phyloP scores from a whole-genome alignment of 1,140 invertebrate species.

The Portunus trituberculatus region DNA sequence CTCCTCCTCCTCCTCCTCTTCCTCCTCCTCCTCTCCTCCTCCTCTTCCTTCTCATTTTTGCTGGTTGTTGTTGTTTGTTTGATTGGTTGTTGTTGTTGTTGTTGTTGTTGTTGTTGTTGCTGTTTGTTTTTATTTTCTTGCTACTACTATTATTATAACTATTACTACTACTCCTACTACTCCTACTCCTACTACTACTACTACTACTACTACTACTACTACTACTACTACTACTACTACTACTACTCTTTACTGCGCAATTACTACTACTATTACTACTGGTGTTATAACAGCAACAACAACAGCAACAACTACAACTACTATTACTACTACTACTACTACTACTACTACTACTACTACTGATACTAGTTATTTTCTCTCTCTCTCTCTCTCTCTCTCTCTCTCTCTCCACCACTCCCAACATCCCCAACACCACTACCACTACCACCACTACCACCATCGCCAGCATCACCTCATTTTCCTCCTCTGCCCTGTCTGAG shows the following conservation, averaged over 20 bases:
- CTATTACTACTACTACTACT: not conserved
- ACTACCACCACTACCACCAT: not conserved
- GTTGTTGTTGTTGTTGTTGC: no score
- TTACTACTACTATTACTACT: not conserved
- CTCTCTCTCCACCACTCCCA: not conserved
- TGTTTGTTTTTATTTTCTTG: no score
- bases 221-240: constrained; percentile 22
- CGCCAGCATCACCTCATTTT: no score
- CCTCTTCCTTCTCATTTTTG: not conserved
- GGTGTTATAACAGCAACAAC: no score
- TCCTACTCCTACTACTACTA: not conserved
- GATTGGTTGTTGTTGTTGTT: no score
- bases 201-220: not conserved
- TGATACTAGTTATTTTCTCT: not conserved
- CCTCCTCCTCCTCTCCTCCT: not conserved
- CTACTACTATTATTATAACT: no score
- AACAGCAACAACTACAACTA: not conserved
- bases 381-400: no score
- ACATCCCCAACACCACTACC: not conserved
- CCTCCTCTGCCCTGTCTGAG: no score
- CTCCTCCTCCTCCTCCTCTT: not conserved
- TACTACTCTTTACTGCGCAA: no score
- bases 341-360: not conserved
- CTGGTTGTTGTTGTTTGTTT: no score
- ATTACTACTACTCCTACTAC: no score